Evolutionary conservation across 2,113 vertebrate genomes (phyloP), one percentile per base, ranked within the genome.

Genomic region (Sorex araneus): DNA sequence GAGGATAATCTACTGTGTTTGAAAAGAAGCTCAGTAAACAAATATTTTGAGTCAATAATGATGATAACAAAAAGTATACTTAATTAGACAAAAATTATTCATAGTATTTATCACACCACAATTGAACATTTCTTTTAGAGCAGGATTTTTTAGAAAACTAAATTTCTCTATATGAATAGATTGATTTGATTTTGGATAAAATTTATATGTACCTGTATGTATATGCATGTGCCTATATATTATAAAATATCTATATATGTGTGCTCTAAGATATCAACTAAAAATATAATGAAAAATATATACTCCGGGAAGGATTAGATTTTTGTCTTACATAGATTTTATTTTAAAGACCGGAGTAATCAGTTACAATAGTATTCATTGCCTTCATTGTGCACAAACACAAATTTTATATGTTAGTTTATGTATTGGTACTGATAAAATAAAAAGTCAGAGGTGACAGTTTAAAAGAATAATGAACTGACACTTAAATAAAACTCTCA

Each of bases 221-320:
- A 66, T 28, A 60, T 77, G 21, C 34, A 77, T 77, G 67, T 32
- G 78, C 2, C 8, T 36, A 81, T 21, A 50, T 50, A 13, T 50
- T 50, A 50, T 50, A 50, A 50, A 50, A 50, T 50, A 9, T 50
- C 47, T 50, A 50, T 12, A 50, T 50, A 50, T 50, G 9, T 50
- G 47, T 50, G 47, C 47, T 50, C 13, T 12, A 50, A 50, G 47
- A 50, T 50, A 50, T 50, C 47, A 50, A 13, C 47, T 73, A n/a
- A 40, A 6, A 93, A 27, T 79, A 90, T 90, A 80, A 83, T 34
- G 18, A 67, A 92, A 79, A 87, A 74, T 60, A 89, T 90, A 47
- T 67, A 27, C 12, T 32, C 30, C 36, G 5, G 6, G 30, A 76
- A 69, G 1, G 7, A 12, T 47, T 4, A 30, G 1, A 64, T 87